These are phyloP conservation scores for Hassar affinis DNA, from an alignment of 2,113 vertebrate species.

Conservation along the genomic window DNA sequence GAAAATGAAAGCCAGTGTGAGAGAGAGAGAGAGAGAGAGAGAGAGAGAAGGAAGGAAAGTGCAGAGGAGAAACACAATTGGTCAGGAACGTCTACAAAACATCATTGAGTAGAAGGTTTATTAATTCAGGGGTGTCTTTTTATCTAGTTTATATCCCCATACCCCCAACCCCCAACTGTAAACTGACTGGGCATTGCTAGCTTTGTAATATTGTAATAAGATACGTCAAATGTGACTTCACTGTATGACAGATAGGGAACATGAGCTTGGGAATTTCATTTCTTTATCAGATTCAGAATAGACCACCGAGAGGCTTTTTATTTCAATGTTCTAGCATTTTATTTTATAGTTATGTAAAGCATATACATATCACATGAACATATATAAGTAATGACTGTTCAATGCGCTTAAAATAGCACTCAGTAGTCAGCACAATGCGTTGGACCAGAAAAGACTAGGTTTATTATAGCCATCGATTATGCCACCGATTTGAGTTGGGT, in stretches of 20 bases:
- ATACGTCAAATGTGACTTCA: constrained; percentile 38
- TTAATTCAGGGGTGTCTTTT: constrained; percentile 53
- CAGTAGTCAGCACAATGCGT: constrained; percentile 42
- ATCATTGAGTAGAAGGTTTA: constrained; percentile 39
- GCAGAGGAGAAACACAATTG: neutral
- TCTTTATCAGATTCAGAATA: constrained; percentile 17
- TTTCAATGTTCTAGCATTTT: constrained; percentile 29
- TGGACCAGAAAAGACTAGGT: constrained; percentile 37
- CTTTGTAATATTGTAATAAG: constrained; percentile 50
- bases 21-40: constrained; percentile 24
- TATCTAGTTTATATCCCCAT: neutral
- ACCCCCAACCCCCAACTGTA: constrained; percentile 25
- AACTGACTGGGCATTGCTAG: constrained; percentile 54
- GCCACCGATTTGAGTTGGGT: constrained; percentile 8
- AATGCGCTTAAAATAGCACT: constrained; percentile 41
- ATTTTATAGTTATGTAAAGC: constrained; percentile 48
- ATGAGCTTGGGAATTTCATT: constrained; percentile 46
- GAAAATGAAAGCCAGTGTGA: constrained; percentile 1
- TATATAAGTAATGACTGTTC: constrained; percentile 33
- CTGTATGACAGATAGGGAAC: constrained; percentile 42
- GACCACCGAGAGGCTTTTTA: constrained; percentile 7
- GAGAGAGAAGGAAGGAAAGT: constrained; percentile 29
- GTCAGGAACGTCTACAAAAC: constrained; percentile 12
- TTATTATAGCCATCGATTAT: constrained; percentile 44
- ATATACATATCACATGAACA: constrained; percentile 48